Conservation (phyloP, 2,888 invertebrate genomes). For the Leptodirus hochenwartii region DNA sequence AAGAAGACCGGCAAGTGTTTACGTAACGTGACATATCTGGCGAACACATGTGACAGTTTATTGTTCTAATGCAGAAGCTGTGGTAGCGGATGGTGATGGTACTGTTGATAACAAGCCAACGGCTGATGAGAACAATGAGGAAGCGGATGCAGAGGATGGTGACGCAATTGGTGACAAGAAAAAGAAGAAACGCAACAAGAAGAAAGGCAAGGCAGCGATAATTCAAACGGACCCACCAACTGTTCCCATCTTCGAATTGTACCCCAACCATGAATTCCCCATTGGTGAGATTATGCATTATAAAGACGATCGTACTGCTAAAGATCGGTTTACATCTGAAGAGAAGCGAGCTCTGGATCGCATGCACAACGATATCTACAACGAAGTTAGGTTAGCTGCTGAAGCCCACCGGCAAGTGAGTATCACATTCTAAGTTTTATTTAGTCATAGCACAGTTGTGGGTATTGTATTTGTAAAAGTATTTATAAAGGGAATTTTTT, state of each 20-base stretch:
- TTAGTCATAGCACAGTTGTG: background rate
- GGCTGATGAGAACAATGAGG: constrained; percentile 20
- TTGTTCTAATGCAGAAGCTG: constrained; percentile 18
- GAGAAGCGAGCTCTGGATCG: constrained; percentile 82
- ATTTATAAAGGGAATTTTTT: background rate
- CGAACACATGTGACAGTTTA: constrained; percentile 6
- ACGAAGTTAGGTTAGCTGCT: constrained; percentile 87
- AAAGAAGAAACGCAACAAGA: constrained; percentile 41
- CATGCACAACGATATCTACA: constrained; percentile 83
- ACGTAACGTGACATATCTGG: background rate
- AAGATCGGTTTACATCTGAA: constrained; percentile 66
- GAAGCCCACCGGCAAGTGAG: constrained; percentile 88
- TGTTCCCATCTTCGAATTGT: constrained; percentile 73
- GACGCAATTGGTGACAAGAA: constrained; percentile 35
- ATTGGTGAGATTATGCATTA: constrained; percentile 82
- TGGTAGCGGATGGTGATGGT: constrained; percentile 19
- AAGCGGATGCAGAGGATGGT: constrained; percentile 21
- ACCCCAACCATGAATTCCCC: constrained; percentile 68
- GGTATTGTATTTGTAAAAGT: background rate
- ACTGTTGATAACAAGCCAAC: constrained; percentile 15
- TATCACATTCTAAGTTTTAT: constrained; percentile 2
- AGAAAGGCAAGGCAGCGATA: constrained; percentile 31
- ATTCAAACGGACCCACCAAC: constrained; percentile 77
- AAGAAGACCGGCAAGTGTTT: constrained; percentile 49
- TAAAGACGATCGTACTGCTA: constrained; percentile 71